Base-by-base conservation (phyloP, 2,113 vertebrate genomes). In the Cygnus buccinator region DNA sequence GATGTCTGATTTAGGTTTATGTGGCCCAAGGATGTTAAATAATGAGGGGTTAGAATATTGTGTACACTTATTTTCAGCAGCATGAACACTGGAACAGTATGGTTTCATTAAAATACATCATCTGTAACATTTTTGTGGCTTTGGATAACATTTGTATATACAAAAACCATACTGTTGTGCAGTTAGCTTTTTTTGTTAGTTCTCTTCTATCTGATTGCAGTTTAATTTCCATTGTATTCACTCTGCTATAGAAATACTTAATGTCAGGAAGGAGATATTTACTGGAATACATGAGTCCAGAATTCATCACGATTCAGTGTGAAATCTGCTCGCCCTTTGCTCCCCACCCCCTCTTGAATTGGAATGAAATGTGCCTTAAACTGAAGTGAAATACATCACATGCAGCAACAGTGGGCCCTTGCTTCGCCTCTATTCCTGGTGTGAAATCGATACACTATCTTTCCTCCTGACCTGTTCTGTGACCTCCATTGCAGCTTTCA, bases 391-490 rank as follows among this genome's bases (percentile, higher is more conserved):
- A 98, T 98, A 97, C 97, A 98, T 98, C 98, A 98, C 97, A 97
- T 93, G 97, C 97, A 96, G 97, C 98, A 97, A 97, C 97, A 97
- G 97, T 96, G 97, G 97, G 97, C 95, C 97, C 95, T 97, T 1
- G 92, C 98, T 98, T 98, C 71, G 97, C 98, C 98, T 98, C 98
- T 97, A 95, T 98, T 98, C 98, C 98, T 98, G 97, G 98, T 98
- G 98, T 98, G 98, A 99, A 99, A 99, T 99, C 98, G 98, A 99
- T 99, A 99, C 98, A 98, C 98, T 99, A 98, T 99, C 98, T 98
- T 98, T 99, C 98, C 98, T 98, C 95, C 98, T 98, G 98, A 98
- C 98, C 98, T 98, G 98, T 96, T 98, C 97, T 87, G 93, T 99
- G 98, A 99, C 98, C 98, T 98, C 98, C 98, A 98, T 98, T 98